phyloP scores from a whole-genome alignment of 1,140 invertebrate genomes.

The Araneus ventricosus region DNA sequence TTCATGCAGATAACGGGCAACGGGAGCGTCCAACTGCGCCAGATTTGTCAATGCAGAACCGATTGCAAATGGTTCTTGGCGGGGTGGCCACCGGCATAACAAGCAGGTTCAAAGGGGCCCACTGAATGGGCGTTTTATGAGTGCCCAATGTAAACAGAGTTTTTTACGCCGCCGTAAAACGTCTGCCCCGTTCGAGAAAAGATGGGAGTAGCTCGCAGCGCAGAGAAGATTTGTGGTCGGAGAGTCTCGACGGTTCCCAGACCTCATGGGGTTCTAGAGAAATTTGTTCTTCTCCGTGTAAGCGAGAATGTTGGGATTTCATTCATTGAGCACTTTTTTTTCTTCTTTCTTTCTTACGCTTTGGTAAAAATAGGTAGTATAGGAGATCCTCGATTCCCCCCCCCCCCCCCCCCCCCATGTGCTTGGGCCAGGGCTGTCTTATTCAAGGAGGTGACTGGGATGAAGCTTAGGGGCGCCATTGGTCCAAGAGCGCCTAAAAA shows the following conservation, averaged over 20 bases:
- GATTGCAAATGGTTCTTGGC: slow-evolving; percentile 48
- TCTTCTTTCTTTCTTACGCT: neutral
- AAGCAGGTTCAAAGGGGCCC: slow-evolving; percentile 24
- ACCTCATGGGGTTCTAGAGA: slow-evolving; percentile 25
- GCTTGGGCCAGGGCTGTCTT: no score
- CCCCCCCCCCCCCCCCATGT: no score
- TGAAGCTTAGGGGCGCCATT: no score
- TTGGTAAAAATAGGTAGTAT: neutral
- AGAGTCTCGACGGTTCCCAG: slow-evolving; percentile 22
- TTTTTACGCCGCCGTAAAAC: slow-evolving; percentile 50
- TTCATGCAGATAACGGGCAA: slow-evolving; percentile 33
- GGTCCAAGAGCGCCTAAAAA: no score
- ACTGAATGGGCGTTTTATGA: slow-evolving; percentile 51
- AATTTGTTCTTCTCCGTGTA: neutral
- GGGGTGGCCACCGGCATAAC: slow-evolving; percentile 41
- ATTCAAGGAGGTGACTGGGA: no score
- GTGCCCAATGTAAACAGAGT: slow-evolving; percentile 54
- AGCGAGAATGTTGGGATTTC: slow-evolving; percentile 5
- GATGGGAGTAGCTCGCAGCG: slow-evolving; percentile 21
- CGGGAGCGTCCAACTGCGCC: slow-evolving; percentile 20
- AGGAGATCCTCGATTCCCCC: no score
- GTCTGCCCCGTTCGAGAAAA: slow-evolving; percentile 28
- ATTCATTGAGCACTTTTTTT: neutral
- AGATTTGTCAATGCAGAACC: slow-evolving; percentile 40
- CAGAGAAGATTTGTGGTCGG: slow-evolving; percentile 42